Percentiles rank a stretch among this genome's conserved stretches.
Conservation (phyloP, 2,797 vertebrate species). For the Mycteria americana region DNA sequence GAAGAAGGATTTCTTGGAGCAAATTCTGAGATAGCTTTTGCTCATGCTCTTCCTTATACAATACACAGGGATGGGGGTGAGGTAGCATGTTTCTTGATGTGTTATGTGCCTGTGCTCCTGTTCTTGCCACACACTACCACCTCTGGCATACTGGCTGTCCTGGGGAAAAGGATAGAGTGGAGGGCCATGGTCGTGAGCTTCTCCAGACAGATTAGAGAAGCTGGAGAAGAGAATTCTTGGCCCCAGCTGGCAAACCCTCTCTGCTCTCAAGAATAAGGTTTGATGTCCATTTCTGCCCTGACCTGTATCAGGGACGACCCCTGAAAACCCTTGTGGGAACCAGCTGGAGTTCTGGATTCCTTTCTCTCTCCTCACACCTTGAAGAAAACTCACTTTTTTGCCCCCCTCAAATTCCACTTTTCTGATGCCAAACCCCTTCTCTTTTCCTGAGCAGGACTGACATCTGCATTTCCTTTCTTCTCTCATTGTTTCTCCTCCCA, state of each 20-base stretch:
- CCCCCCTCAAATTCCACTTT: background rate
- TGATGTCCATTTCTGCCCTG: background rate
- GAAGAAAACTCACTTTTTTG: background rate
- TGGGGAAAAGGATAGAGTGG: background rate
- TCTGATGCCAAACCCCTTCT: background rate
- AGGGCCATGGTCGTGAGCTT: background rate
- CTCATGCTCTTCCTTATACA: background rate
- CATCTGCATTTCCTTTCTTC: background rate
- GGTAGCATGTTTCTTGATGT: background rate
- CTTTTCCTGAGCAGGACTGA: background rate
- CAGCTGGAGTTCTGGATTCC: background rate
- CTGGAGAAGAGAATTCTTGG: background rate
- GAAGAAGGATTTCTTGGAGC: background rate
- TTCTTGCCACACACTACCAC: background rate
- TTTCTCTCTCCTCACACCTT: background rate
- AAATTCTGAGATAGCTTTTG: background rate
- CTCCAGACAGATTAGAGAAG: background rate
- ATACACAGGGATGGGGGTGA: background rate
- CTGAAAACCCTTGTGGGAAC: background rate
- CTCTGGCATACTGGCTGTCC: background rate
- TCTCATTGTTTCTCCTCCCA: background rate
- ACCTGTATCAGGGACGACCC: rapidly evolving
- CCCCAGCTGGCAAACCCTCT: background rate
- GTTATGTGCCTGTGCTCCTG: background rate
- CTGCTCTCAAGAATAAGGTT: background rate